These are phyloP conservation scores for Eretmocerus hayati DNA, from an alignment of 2,888 invertebrate species.

Conservation along the genomic window DNA sequence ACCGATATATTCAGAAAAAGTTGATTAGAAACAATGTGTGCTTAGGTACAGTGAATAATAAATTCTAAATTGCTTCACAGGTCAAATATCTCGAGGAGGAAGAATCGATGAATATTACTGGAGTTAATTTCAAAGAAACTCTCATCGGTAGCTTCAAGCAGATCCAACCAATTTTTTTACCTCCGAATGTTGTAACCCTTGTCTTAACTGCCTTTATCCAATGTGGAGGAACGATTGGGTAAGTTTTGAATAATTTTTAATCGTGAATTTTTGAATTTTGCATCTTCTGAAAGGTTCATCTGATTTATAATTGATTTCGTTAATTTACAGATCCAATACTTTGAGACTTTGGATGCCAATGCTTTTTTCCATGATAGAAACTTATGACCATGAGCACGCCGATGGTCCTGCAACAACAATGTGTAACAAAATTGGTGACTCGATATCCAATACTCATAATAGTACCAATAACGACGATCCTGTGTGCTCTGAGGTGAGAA, in stretches of 20 bases:
- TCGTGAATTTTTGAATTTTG: not conserved
- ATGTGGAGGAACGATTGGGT: conserved; percentile 62
- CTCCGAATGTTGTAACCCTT: conserved; percentile 58
- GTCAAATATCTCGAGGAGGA: conserved; percentile 46
- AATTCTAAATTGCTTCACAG: too few relatives aligned
- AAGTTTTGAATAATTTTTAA: conserved; percentile 27
- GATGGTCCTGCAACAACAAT: conserved; percentile 22
- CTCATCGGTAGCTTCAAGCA: conserved; percentile 58
- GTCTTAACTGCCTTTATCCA: conserved; percentile 60
- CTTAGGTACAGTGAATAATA: too few relatives aligned
- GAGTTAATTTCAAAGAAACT: conserved; percentile 43
- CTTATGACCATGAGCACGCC: conserved; percentile 39
- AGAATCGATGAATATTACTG: conserved; percentile 35
- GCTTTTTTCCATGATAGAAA: conserved; percentile 65
- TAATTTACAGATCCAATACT: conserved; percentile 72
- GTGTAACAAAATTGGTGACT: conserved; percentile 20
- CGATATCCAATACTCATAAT: conserved; percentile 11
- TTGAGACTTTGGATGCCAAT: conserved; percentile 83
- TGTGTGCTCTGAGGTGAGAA: conserved; percentile 21
- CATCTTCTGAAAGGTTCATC: not conserved
- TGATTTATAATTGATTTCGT: too few relatives aligned
- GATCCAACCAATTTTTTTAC: conserved; percentile 59
- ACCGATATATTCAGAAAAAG: too few relatives aligned
- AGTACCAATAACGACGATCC: conserved; percentile 1
- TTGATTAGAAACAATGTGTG: too few relatives aligned